These are phyloP conservation scores for Uromys caudimaculatus DNA, from an alignment of 2,797 vertebrate species.

Conservation along the genomic window DNA sequence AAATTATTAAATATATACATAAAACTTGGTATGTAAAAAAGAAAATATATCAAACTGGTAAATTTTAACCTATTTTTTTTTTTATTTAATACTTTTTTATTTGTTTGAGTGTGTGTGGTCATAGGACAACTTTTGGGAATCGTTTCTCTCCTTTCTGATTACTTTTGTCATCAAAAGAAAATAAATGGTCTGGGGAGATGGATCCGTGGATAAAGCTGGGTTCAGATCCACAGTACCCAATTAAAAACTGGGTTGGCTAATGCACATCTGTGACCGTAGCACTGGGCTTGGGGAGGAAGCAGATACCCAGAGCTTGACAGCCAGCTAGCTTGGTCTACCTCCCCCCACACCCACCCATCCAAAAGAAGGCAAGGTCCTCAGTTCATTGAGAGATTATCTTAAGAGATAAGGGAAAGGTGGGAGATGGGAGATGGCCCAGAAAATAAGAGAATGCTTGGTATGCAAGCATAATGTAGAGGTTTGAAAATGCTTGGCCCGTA, in stretches of 20 bases:
- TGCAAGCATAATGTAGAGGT: neutral
- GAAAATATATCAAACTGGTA: neutral
- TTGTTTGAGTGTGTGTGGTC: neutral
- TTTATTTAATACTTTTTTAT: neutral
- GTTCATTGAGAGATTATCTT: neutral
- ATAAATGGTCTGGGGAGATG: neutral
- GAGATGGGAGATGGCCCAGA: neutral
- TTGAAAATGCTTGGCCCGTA: neutral
- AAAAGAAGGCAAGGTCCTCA: neutral
- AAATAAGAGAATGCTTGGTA: neutral
- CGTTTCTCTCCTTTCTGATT: neutral
- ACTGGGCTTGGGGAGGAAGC: too few relatives aligned
- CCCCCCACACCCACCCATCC: fast-evolving
- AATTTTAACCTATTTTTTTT: neutral
- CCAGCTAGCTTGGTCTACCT: neutral
- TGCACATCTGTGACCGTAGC: neutral
- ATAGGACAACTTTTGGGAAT: neutral
- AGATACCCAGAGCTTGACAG: neutral
- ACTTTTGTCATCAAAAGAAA: neutral
- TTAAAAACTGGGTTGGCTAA: neutral
- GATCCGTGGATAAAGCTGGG: neutral
- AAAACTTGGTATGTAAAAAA: neutral
- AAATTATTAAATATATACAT: neutral
- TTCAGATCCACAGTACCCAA: neutral
- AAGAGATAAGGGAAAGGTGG: neutral